These are phyloP conservation scores for Reinhardtius hippoglossoides DNA, from an alignment of 2,113 vertebrate genomes.

Conservation along the genomic window DNA sequence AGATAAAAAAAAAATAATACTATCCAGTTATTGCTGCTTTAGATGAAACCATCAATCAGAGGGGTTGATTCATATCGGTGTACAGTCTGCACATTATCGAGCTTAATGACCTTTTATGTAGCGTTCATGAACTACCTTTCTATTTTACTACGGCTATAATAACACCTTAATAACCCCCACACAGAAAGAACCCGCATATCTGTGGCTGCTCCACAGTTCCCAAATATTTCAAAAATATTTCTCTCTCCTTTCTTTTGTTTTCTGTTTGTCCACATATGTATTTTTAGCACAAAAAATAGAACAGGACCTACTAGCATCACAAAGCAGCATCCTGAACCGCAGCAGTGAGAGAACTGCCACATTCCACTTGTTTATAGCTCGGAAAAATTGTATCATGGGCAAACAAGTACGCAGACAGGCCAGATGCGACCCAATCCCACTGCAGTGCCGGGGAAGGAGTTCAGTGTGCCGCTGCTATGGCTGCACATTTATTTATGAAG, in stretches of 20 bases:
- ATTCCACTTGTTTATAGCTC: conserved; percentile 46
- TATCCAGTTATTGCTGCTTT: conserved; percentile 10
- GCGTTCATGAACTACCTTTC: conserved; percentile 17
- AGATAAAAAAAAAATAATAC: conserved; percentile 11
- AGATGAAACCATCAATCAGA: conserved; percentile 30
- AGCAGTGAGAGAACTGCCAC: conserved; percentile 29
- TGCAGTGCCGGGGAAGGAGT: not conserved
- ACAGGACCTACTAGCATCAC: conserved; percentile 14
- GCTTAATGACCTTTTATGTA: conserved; percentile 36
- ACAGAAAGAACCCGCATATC: not conserved
- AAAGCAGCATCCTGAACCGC: conserved; percentile 16
- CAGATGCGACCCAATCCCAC: conserved; percentile 39
- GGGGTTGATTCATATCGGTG: conserved; percentile 30
- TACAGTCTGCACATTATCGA: conserved; percentile 19
- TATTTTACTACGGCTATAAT: conserved; percentile 30
- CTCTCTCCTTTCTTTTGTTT: conserved; percentile 1
- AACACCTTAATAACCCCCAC: conserved; percentile 32
- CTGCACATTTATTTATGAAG: not conserved
- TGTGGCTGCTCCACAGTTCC: not conserved
- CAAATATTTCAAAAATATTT: conserved; percentile 21
- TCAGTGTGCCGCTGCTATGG: not conserved
- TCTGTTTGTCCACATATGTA: conserved; percentile 24
- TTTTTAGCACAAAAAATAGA: conserved; percentile 40
- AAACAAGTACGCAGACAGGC: conserved; percentile 39
- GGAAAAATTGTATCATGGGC: conserved; percentile 40